Evolutionary conservation across 2,888 invertebrate genomes (phyloP).

Genomic region (Diarsia brunnea): DNA sequence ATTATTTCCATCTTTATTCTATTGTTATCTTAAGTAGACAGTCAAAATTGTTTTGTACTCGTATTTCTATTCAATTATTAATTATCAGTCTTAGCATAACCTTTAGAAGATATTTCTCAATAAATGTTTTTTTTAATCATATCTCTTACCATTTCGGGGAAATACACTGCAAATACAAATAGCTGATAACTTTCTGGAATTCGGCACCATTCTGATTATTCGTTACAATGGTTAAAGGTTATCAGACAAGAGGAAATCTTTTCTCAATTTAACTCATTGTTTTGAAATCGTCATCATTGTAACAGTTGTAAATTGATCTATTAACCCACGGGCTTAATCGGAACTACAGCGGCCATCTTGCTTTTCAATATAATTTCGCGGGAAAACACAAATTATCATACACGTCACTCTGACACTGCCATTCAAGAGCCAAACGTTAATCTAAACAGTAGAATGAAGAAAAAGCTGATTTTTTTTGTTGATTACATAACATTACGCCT

Average conservation of each 20-base stretch:
- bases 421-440: background rate
- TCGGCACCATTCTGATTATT: background rate
- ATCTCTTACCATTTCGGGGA: background rate
- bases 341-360: constrained; percentile 10
- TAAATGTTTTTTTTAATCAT: constrained; percentile 9
- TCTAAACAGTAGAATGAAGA: background rate
- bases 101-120: constrained; percentile 34
- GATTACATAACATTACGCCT: too few relatives aligned
- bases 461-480: background rate
- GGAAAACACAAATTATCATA: constrained; percentile 2
- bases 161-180: background rate
- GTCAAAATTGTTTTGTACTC: constrained; percentile 8
- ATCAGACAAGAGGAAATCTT: constrained; percentile 15
- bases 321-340: background rate
- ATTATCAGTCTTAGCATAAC: constrained; percentile 25
- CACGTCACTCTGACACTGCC: background rate
- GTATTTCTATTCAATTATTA: constrained; percentile 7
- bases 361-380: background rate
- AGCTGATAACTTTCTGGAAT: background rate
- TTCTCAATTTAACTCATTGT: constrained; percentile 9
- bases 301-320: background rate
- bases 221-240: background rate
- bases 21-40: constrained; percentile 18
- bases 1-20: background rate
- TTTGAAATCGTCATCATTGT: constrained; percentile 6